phyloP scores from a whole-genome alignment of 92 coral and sea anemone species.

The Zoanthus gigantus region DNA sequence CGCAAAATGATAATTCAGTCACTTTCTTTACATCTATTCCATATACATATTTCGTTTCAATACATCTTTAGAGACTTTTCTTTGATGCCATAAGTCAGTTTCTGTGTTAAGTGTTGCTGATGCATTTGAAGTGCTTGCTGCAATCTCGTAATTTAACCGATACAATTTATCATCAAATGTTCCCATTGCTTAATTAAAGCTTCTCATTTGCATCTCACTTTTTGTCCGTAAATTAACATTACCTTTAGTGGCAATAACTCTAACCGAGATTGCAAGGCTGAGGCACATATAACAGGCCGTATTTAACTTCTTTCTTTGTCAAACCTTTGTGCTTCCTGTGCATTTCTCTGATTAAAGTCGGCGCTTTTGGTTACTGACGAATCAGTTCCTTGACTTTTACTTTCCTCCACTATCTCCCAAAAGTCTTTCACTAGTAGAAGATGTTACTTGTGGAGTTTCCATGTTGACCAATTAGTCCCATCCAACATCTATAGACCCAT shows the following conservation, averaged over 20 bases:
- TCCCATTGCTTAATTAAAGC: conserved; percentile 52
- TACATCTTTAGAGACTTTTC: too few relatives aligned
- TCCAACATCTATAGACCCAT: too few relatives aligned
- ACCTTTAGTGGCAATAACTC: conserved; percentile 64
- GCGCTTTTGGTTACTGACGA: too few relatives aligned
- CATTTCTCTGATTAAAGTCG: too few relatives aligned
- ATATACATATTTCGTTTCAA: neutral
- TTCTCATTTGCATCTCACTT: conserved; percentile 62
- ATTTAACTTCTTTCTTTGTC: too few relatives aligned
- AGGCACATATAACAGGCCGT: conserved; percentile 50
- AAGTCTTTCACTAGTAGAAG: too few relatives aligned
- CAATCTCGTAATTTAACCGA: conserved; percentile 61
- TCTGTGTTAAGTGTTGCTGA: conserved; percentile 33
- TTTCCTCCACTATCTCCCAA: too few relatives aligned
- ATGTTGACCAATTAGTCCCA: too few relatives aligned
- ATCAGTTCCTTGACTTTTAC: too few relatives aligned
- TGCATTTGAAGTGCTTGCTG: conserved; percentile 21
- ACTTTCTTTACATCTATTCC: conserved; percentile 13
- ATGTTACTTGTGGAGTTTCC: too few relatives aligned
- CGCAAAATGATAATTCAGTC: neutral
- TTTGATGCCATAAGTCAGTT: conserved; percentile 56
- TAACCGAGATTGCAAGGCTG: conserved; percentile 65
- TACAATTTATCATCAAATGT: conserved; percentile 63
- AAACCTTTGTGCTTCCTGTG: too few relatives aligned
- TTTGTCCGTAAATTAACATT: conserved; percentile 59